These are phyloP conservation scores for Sprattus sprattus DNA, from an alignment of 2,113 vertebrate species.

Conservation along the genomic window DNA sequence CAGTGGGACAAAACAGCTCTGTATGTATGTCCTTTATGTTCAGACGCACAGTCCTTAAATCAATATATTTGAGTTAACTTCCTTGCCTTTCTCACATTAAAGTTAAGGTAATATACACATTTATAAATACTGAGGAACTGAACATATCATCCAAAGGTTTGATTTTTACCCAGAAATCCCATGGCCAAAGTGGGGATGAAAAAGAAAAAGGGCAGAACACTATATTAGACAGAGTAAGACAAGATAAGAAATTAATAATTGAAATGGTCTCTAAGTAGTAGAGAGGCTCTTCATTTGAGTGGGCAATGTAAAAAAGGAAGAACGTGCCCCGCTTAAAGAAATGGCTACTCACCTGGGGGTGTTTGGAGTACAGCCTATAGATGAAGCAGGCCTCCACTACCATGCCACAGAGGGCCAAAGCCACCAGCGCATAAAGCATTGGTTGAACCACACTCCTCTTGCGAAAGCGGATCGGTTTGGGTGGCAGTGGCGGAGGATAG, in stretches of 20 bases:
- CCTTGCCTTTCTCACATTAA: no score
- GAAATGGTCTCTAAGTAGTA: not conserved
- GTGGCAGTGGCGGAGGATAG: not conserved
- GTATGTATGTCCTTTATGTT: not conserved
- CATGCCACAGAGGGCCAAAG: not conserved
- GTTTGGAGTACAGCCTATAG: not conserved
- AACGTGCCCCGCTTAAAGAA: not conserved
- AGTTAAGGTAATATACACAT: no score
- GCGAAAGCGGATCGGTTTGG: not conserved
- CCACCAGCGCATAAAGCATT: not conserved
- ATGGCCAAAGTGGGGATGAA: no score
- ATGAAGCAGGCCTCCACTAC: constrained; percentile 5
- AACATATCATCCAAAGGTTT: no score
- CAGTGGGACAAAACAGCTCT: not conserved
- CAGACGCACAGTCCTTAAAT: not conserved
- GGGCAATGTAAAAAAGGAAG: not conserved
- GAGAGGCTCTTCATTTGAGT: not conserved
- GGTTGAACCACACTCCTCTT: not conserved
- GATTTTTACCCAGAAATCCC: no score
- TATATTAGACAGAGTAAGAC: no score
- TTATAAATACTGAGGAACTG: no score
- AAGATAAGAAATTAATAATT: not conserved
- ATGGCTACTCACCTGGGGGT: not conserved
- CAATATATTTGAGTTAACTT: no score
- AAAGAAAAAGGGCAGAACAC: not conserved